These are phyloP conservation scores for Machimus atricapillus DNA, from an alignment of 2,888 invertebrate genomes.

Conservation along the genomic window DNA sequence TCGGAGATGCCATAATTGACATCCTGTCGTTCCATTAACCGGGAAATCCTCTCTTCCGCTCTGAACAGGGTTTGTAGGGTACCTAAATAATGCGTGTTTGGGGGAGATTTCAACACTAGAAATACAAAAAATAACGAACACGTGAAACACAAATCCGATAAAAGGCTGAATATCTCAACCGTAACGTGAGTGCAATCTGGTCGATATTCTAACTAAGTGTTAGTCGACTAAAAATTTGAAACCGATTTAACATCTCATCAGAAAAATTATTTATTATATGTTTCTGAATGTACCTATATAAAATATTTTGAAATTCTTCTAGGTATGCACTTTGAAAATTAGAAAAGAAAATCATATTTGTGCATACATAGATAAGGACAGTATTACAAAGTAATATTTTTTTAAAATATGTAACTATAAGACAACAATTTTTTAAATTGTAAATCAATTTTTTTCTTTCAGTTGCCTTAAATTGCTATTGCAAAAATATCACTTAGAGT, in stretches of 20 bases:
- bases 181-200: not conserved
- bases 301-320: too few species aligned
- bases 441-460: too few species aligned
- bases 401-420: too few species aligned
- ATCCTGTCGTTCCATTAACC: conserved; percentile 12
- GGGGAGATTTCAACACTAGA: not conserved
- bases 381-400: too few species aligned
- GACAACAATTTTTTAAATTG: too few species aligned
- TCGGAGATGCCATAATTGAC: not conserved
- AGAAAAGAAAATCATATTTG: too few species aligned
- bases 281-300: too few species aligned
- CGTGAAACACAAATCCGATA: not conserved
- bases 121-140: not conserved
- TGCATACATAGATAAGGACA: too few species aligned
- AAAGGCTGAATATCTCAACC: not conserved
- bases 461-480: too few species aligned
- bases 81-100: not conserved
- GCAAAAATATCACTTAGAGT: too few species aligned
- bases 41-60: not conserved
- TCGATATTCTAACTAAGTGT: not conserved
- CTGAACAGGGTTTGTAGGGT: not conserved
- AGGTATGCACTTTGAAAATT: too few species aligned
- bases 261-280: too few species aligned
- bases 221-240: not conserved
- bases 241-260: not conserved